phyloP scores from a whole-genome alignment of 2,113 vertebrate genomes.

The Trichechus manatus region DNA sequence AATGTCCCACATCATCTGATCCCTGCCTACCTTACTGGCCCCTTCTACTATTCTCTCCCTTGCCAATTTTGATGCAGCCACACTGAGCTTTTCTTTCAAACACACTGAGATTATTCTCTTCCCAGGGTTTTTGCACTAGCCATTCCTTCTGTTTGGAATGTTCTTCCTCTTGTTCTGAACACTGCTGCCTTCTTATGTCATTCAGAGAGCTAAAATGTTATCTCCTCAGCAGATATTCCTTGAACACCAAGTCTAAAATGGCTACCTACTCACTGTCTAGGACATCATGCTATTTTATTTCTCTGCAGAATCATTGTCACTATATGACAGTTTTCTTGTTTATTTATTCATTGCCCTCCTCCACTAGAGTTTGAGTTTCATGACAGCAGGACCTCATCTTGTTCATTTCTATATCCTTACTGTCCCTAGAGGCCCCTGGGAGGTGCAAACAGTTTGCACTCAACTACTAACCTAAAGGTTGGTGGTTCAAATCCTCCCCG shows the following conservation, averaged over 20 bases:
- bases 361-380: not conserved
- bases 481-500: too few relatives aligned
- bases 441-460: too few relatives aligned
- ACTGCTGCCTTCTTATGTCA: not conserved
- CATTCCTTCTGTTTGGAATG: not conserved
- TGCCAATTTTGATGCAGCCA: not conserved
- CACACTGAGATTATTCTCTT: not conserved
- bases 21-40: not conserved
- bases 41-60: not conserved
- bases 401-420: not conserved
- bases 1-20: not conserved
- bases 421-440: not conserved
- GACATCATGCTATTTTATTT: slow-evolving; percentile 40
- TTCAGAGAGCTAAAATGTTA: slow-evolving; percentile 8
- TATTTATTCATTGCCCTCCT: not conserved
- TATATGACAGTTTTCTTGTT: not conserved
- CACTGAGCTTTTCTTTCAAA: not conserved
- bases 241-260: not conserved
- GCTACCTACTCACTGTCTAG: not conserved
- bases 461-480: too few relatives aligned
- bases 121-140: not conserved
- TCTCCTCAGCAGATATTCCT: not conserved
- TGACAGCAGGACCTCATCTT: not conserved
- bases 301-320: not conserved
- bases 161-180: not conserved